Percentiles rank a stretch among this genome's conserved stretches.
These are phyloP conservation scores for Drosophila histrio DNA, from an alignment of 2,888 invertebrate species.

Conservation along the genomic window DNA sequence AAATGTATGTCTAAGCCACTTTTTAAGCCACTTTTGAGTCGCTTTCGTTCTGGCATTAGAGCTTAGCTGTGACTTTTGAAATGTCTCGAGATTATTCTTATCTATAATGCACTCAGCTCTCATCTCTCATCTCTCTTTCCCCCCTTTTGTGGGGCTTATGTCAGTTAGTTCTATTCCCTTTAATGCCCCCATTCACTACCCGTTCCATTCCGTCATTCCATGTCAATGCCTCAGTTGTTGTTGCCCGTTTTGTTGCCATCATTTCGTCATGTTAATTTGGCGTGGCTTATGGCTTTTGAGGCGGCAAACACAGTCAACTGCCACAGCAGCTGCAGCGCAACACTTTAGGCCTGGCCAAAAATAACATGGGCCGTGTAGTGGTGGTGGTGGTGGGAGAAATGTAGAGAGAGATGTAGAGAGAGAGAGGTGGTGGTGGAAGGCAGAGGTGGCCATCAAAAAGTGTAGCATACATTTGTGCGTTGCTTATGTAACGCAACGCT, in stretches of 20 bases:
- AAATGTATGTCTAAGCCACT: no score
- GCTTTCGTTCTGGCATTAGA: no score
- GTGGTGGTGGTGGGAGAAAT: not conserved
- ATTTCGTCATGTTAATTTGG: slow-evolving; percentile 76
- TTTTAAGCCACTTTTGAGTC: not conserved
- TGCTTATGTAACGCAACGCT: slow-evolving; percentile 62
- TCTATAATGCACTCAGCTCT: slow-evolving; percentile 19
- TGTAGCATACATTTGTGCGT: slow-evolving; percentile 76
- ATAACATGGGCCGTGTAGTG: slow-evolving; percentile 23
- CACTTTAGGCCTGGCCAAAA: slow-evolving; percentile 41
- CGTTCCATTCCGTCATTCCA: slow-evolving; percentile 18
- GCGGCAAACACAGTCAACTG: slow-evolving; percentile 39
- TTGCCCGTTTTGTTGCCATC: slow-evolving; percentile 55
- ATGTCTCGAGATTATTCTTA: slow-evolving; percentile 8
- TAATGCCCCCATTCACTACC: not conserved
- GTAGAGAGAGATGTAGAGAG: not conserved
- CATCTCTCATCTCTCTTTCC: not conserved
- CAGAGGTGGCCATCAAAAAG: slow-evolving; percentile 68
- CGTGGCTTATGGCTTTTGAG: slow-evolving; percentile 74
- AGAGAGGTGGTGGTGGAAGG: not conserved
- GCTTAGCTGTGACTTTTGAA: slow-evolving; percentile 1
- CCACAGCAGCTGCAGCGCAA: slow-evolving; percentile 32
- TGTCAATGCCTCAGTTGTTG: slow-evolving; percentile 22
- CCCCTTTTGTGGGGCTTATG: slow-evolving; percentile 2
- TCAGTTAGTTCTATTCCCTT: not conserved